Evolutionary conservation across 1,140 invertebrate genomes (phyloP), one percentile per base, ranked within the genome.

Genomic region (Zaprionus inermis): DNA sequence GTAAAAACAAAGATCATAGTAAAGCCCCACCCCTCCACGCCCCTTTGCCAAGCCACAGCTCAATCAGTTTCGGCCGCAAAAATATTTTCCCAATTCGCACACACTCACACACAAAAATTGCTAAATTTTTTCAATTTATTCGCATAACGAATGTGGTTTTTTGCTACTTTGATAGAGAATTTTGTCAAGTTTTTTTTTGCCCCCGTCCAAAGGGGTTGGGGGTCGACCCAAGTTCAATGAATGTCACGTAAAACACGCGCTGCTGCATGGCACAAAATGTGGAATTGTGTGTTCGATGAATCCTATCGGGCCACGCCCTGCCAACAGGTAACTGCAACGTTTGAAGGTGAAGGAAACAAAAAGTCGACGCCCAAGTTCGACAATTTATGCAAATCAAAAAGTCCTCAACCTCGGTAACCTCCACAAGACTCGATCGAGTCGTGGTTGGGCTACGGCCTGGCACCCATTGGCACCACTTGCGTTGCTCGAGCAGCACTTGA

Each of bases 361-460:
- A 61, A 69, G 67, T 57, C 51, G 52, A 61, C 78, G 59, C 76
- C 83, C 69, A 65, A 44, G 30, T 60, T 28, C 24, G 76, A 79
- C 83, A 88, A 80, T 89, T 88, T 88, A 88, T 88, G 83, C 83
- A 76, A 76, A 75, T 75, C 65, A 73, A 75, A 59, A 44, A 10
- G 38, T 44, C 38, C 38, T 44, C 38, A 44, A 44, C 38, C 38
- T 44, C n/a, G n/a, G 16, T n/a, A 44, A 46, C 32, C 52, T 63
- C 57, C 32, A 49, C 32, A 49, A 9, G n/a, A 46, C 52, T 56
- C 51, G 3, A 65, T 38, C 52, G 24, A 28, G 3, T 28, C 3
- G 24, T 28, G 3, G 22, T 52, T 52, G 49, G 61, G 28, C 41
- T 46, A 38, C 68, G 72, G 63, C 63, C 76, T 20, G 44, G 51